These are phyloP conservation scores for Cyaniris semiargus DNA, from an alignment of 2,888 invertebrate genomes.

Conservation along the genomic window DNA sequence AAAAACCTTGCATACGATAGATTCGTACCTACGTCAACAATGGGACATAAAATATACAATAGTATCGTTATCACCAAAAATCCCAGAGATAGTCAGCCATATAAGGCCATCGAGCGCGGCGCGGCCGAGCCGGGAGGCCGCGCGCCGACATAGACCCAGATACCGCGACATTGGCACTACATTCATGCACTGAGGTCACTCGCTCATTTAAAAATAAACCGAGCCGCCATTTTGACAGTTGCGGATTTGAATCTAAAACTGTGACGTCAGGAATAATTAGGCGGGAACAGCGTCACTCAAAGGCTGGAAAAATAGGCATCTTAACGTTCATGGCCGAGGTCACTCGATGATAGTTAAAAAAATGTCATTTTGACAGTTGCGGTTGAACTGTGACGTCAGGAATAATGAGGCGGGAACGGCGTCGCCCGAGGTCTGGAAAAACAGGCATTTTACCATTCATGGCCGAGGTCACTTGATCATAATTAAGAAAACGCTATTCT, in stretches of 20 bases:
- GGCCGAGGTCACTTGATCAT: background rate
- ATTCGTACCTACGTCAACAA: slow-evolving; percentile 16
- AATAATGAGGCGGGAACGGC: background rate
- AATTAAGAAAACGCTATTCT: background rate
- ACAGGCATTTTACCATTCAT: background rate
- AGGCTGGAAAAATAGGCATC: background rate
- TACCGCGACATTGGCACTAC: slow-evolving; percentile 79
- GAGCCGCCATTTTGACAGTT: slow-evolving; percentile 56
- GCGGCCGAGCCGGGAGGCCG: slow-evolving; percentile 58
- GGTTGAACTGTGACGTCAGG: slow-evolving; percentile 25
- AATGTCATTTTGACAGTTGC: background rate
- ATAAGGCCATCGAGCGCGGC: slow-evolving; percentile 49
- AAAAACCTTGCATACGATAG: background rate
- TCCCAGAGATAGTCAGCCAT: slow-evolving; percentile 46
- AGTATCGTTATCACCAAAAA: slow-evolving; percentile 41
- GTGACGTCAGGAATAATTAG: background rate
- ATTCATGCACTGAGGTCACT: slow-evolving; percentile 76
- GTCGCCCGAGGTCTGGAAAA: background rate
- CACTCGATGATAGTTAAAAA: background rate
- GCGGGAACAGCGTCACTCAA: background rate
- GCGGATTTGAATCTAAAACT: slow-evolving; percentile 45
- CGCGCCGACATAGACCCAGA: slow-evolving; percentile 77
- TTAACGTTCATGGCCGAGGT: background rate
- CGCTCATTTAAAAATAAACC: slow-evolving; percentile 74
- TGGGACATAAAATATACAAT: slow-evolving; percentile 29